These are phyloP conservation scores for Herpetotheres cachinnans DNA, from an alignment of 2,113 vertebrate genomes.

Conservation along the genomic window DNA sequence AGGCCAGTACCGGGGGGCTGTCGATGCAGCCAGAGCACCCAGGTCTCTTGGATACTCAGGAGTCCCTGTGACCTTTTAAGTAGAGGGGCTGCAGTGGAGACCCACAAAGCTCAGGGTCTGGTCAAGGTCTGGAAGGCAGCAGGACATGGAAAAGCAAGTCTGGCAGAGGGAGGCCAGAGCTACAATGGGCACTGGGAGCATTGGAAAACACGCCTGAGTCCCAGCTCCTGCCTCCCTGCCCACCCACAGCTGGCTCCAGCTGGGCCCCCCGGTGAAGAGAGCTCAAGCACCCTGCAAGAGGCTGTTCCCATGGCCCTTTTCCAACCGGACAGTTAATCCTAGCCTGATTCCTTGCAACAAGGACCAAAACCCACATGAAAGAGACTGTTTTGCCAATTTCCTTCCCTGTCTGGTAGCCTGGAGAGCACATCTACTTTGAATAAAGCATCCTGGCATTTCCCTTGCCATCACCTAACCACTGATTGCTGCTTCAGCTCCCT, in stretches of 20 bases:
- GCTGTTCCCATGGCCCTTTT: background rate
- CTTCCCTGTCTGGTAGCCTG: background rate
- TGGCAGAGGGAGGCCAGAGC: background rate
- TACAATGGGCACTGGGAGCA: background rate
- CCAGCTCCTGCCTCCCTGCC: background rate
- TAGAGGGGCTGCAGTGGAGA: background rate
- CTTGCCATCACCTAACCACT: background rate
- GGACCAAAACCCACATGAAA: conserved; percentile 38
- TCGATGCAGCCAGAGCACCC: background rate
- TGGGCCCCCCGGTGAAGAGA: accelerated
- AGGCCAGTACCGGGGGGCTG: background rate
- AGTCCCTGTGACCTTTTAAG: accelerated
- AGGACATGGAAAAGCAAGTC: background rate
- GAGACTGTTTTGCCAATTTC: background rate
- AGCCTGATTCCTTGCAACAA: background rate
- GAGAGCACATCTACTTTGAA: background rate
- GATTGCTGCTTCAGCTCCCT: background rate
- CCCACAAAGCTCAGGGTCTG: background rate
- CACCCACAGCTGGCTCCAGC: background rate
- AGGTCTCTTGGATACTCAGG: background rate
- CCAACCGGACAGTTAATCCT: conserved; percentile 30
- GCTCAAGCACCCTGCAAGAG: background rate
- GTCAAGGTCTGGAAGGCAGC: no score
- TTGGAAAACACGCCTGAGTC: accelerated
- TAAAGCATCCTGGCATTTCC: background rate